A percentile compares a stretch with the other conserved stretches of the same genome.
Evolutionary conservation across 2,888 invertebrate genomes (phyloP).

Genomic region (Halocaridina rubra): DNA sequence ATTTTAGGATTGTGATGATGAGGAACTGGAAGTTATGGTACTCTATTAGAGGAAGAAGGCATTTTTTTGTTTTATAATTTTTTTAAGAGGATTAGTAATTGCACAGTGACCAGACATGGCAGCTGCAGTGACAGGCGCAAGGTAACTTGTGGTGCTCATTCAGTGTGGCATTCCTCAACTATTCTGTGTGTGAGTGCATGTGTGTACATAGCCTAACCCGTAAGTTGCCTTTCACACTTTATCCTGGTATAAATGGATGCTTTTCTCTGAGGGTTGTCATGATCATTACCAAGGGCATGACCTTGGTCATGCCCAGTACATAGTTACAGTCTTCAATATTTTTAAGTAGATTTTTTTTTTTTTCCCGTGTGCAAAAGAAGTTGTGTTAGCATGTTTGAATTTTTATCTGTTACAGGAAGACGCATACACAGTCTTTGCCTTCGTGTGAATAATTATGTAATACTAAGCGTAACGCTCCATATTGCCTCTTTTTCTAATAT

Average conservation of each 20-base stretch:
- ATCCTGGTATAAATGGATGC: slow-evolving; percentile 41
- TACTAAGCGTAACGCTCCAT: slow-evolving; percentile 47
- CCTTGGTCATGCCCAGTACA: neutral
- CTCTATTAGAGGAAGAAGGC: no score
- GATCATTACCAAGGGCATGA: no score
- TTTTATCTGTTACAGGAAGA: slow-evolving; percentile 46
- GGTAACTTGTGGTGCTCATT: slow-evolving; percentile 58
- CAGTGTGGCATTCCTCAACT: slow-evolving; percentile 58
- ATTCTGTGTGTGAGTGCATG: no score
- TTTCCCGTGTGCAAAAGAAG: slow-evolving; percentile 28
- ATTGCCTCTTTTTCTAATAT: slow-evolving; percentile 37
- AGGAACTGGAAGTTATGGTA: no score
- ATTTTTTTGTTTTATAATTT: no score
- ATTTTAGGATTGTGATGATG: no score
- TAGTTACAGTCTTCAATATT: neutral
- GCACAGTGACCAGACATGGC: slow-evolving; percentile 48
- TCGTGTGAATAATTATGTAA: slow-evolving; percentile 28
- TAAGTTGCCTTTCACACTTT: slow-evolving; percentile 57
- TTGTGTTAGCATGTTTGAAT: slow-evolving; percentile 42
- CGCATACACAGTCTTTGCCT: slow-evolving; percentile 49
- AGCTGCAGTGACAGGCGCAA: slow-evolving; percentile 48
- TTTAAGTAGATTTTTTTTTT: slow-evolving; percentile 9
- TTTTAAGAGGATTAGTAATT: no score
- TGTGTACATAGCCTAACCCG: slow-evolving; percentile 51
- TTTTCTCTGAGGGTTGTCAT: no score